Evolutionary conservation across 2,113 vertebrate genomes (phyloP).

Genomic region (Pedetes capensis): DNA sequence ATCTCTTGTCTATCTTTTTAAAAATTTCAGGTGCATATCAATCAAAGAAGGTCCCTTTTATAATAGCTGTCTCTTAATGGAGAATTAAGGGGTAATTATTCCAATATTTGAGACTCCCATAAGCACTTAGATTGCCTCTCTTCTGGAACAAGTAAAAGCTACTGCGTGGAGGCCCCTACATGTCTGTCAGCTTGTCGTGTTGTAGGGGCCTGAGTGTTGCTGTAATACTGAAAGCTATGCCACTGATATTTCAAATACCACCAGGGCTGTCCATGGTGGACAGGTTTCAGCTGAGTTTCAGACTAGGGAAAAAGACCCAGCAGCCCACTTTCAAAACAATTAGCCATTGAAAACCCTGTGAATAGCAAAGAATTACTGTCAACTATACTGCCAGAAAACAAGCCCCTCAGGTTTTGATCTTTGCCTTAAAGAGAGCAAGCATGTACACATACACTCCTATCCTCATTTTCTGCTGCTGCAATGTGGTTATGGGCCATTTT

Average conservation of each 20-base stretch:
- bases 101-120: constrained; percentile 25
- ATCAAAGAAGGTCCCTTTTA: constrained; percentile 46
- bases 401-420: background rate
- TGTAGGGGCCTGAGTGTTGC: too few species aligned
- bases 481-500: background rate
- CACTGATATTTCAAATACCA: too few species aligned
- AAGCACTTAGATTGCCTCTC: constrained; percentile 22
- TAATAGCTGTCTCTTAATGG: constrained; percentile 52
- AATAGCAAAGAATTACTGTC: too few species aligned
- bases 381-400: too few species aligned
- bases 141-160: constrained; percentile 27
- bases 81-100: constrained; percentile 62
- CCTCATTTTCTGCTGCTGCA: background rate
- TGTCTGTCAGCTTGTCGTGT: too few species aligned
- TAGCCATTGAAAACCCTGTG: too few species aligned
- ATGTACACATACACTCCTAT: accelerated
- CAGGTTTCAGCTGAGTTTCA: too few species aligned
- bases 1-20: constrained; percentile 18
- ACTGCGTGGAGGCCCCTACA: too few species aligned
- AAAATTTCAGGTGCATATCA: constrained; percentile 10
- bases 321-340: too few species aligned
- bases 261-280: too few species aligned
- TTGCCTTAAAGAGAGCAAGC: background rate
- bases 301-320: too few species aligned
- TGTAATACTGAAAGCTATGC: too few species aligned